Conservation (phyloP, 2,888 invertebrate species). For the Poecilus cupreus region DNA sequence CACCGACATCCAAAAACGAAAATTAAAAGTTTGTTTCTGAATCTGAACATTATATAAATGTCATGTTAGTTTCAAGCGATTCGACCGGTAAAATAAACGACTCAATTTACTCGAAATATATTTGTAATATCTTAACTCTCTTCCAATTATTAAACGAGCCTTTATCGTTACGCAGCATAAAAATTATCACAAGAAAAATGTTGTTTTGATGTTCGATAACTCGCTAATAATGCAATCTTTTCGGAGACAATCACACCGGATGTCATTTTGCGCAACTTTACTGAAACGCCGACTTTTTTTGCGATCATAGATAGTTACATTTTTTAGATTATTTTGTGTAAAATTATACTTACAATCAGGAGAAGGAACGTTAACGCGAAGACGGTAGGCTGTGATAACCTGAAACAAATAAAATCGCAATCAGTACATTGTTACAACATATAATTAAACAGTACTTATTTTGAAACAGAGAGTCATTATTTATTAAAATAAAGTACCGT, state of each 20-base stretch:
- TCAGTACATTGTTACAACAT: neutral
- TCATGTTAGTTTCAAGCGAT: neutral
- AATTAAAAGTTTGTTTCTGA: neutral
- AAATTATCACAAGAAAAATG: neutral
- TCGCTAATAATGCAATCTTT: neutral
- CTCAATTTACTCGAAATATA: neutral
- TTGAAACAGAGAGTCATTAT: too few species aligned
- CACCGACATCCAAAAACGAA: neutral
- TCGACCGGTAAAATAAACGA: neutral
- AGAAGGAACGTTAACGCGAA: conserved; percentile 54
- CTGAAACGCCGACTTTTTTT: neutral
- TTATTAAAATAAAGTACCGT: too few species aligned
- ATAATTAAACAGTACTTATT: too few species aligned
- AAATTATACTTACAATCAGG: conserved; percentile 50
- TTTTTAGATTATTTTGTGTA: neutral
- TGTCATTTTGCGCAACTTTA: neutral
- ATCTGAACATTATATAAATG: conserved; percentile 2
- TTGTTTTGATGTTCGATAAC: neutral
- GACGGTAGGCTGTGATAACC: conserved; percentile 56
- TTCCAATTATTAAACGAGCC: neutral
- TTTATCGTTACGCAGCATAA: neutral
- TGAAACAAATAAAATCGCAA: conserved; percentile 43
- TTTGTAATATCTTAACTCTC: neutral
- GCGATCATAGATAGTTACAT: neutral
- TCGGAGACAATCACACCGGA: neutral